Evolutionary conservation across 2,797 vertebrate species (phyloP).

Genomic region (Acanthurus leucopareius): DNA sequence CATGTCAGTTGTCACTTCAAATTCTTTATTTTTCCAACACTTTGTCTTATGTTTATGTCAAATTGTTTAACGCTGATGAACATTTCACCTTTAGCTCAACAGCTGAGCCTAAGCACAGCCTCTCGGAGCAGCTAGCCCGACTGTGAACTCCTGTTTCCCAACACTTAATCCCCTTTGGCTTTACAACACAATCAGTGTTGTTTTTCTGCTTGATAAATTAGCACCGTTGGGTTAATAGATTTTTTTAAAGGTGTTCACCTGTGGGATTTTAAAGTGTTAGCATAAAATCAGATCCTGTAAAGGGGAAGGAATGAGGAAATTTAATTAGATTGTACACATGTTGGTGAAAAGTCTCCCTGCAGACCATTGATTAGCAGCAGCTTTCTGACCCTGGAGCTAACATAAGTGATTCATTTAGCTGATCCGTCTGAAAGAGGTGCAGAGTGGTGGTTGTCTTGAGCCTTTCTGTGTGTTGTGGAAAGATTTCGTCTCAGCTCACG

Average conservation of each 20-base stretch:
- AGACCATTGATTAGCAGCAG: slow-evolving; percentile 29
- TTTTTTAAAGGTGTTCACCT: slow-evolving; percentile 21
- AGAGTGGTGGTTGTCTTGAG: background rate
- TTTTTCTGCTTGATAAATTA: slow-evolving; percentile 11
- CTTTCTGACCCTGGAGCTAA: slow-evolving; percentile 10
- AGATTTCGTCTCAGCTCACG: background rate
- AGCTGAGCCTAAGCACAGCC: too few relatives aligned
- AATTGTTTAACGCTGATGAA: too few relatives aligned
- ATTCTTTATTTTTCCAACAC: too few relatives aligned
- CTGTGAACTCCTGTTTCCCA: background rate
- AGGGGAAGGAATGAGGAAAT: slow-evolving; percentile 26
- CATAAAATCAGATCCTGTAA: slow-evolving; percentile 21
- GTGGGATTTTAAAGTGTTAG: slow-evolving; percentile 28
- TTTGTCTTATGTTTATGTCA: too few relatives aligned
- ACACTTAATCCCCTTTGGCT: background rate
- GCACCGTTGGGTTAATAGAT: background rate
- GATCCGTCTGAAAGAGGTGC: background rate
- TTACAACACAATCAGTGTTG: slow-evolving; percentile 8
- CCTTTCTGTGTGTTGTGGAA: background rate
- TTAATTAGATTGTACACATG: slow-evolving; percentile 15
- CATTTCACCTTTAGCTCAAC: too few relatives aligned
- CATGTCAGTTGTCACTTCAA: too few relatives aligned
- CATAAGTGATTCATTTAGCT: slow-evolving; percentile 3
- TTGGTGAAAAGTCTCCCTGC: slow-evolving; percentile 6
- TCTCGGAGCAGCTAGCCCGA: background rate